Percentiles rank a stretch among this genome's conserved stretches.
phyloP scores from a whole-genome alignment of 2,888 invertebrate genomes.

The Zygothrica quintamaculata region DNA sequence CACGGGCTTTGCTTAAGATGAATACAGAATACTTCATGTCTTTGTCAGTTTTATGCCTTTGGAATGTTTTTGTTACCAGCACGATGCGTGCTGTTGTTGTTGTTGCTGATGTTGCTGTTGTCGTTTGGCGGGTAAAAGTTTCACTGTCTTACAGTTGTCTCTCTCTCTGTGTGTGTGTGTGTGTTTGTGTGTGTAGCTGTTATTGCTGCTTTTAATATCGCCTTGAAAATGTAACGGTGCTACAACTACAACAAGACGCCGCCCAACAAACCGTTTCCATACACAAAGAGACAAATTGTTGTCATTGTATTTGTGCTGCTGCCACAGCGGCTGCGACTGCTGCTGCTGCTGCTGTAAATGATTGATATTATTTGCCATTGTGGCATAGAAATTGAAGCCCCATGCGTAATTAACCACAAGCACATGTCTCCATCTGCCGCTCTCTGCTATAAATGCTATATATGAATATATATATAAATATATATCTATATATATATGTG shows the following conservation, averaged over 20 bases:
- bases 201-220: constrained; percentile 45
- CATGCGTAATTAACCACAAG: constrained; percentile 73
- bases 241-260: constrained; percentile 23
- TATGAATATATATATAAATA: background rate
- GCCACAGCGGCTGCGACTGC: too few species aligned
- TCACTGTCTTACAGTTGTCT: constrained; percentile 67
- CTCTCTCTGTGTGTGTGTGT: constrained; percentile 11
- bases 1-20: constrained; percentile 45
- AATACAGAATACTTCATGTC: constrained; percentile 45
- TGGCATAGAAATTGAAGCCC: constrained; percentile 73
- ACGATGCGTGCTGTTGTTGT: constrained; percentile 36
- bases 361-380: constrained; percentile 78
- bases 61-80: constrained; percentile 72
- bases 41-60: constrained; percentile 45
- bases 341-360: constrained; percentile 63
- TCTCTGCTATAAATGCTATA: too few species aligned
- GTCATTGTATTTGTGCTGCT: constrained; percentile 49
- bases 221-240: constrained; percentile 72
- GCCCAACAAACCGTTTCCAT: constrained; percentile 12
- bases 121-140: constrained; percentile 66
- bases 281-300: constrained; percentile 35
- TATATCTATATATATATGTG: background rate
- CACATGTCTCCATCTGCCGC: constrained; percentile 60
- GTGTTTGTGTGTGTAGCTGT: constrained; percentile 20
- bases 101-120: constrained; percentile 35